Percentiles rank a stretch among this genome's conserved stretches.
Conservation (phyloP, 1,140 invertebrate genomes). For the Brevipalpus yothersi region DNA sequence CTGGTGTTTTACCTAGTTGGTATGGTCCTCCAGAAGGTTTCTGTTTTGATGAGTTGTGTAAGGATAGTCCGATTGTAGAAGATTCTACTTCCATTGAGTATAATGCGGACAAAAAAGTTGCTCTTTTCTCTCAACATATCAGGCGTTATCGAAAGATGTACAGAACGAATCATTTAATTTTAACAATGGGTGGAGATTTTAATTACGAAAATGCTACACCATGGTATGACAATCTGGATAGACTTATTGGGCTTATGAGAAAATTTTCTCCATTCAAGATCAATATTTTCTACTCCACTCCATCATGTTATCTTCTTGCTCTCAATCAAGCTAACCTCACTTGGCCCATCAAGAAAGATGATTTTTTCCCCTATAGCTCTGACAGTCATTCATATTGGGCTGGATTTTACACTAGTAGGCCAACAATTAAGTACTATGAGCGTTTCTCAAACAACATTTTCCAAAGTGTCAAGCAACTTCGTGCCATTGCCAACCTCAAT, state of each 20-base stretch:
- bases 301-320: slow-evolving; percentile 42
- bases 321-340: slow-evolving; percentile 26
- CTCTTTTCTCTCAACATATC: neutral
- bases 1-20: neutral
- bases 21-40: slow-evolving; percentile 3
- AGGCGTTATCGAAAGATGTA: neutral
- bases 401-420: slow-evolving; percentile 69
- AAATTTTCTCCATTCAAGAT: slow-evolving; percentile 18
- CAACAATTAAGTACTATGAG: slow-evolving; percentile 25
- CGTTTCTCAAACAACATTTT: slow-evolving; percentile 42
- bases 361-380: slow-evolving; percentile 55
- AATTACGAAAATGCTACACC: slow-evolving; percentile 28
- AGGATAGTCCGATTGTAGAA: slow-evolving; percentile 7
- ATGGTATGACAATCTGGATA: slow-evolving; percentile 67
- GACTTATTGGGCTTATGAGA: slow-evolving; percentile 39
- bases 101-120: slow-evolving; percentile 5
- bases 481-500: slow-evolving; percentile 1
- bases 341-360: slow-evolving; percentile 32
- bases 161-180: slow-evolving; percentile 7
- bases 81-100: slow-evolving; percentile 3
- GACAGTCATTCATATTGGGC: slow-evolving; percentile 36
- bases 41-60: slow-evolving; percentile 5
- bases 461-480: slow-evolving; percentile 38
- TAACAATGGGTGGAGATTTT: slow-evolving; percentile 10
- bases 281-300: slow-evolving; percentile 48